Base-by-base conservation (phyloP, 2,797 vertebrate species). In the Enteromius paludinosus region DNA sequence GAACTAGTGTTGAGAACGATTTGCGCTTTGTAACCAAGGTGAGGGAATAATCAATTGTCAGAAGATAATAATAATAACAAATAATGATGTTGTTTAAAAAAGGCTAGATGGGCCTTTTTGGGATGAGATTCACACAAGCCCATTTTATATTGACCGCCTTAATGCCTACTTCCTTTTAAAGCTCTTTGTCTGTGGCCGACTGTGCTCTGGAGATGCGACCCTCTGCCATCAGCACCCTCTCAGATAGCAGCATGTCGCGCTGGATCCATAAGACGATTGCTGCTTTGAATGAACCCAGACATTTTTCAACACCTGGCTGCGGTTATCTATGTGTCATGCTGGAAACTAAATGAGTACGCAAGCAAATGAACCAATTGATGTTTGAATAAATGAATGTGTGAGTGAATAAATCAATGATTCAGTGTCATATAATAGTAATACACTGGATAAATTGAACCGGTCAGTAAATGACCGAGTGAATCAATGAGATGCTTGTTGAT, bases 31-130 rank as follows among this genome's bases (percentile, higher is more conserved):
- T 90, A 76, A 78, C 87, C 86, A 86, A 89, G 81, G 75, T 61
- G 66, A 70, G 1, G 65, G 56, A 77, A 82, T 82, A 85, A 88
- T 89, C 79, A 61, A 87, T 87, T 33, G 56, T 17, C n/a, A 81
- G 88, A 91, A 90, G 91, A 89, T 87, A 80, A 88, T 86, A 89
- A 89, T 92, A 90, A 94, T 92, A 91, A 91, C 85, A 91, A 91
- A 90, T 91, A 92, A 92, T 86, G 69, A 87, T 88, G 89, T 90
- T 90, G 87, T 83, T 79, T 41, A 41, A 85, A 84, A 83, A 86
- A 87, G 85, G 86, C 90, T 85, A 91, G 88, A 35, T 86, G 88
- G 87, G 86, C 79, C 84, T 91, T 89, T 89, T 90, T 88, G 85
- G 88, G 86, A 89, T 86, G 86, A 88, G 89, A 89, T 90, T 85